Evolutionary conservation across 2,888 invertebrate genomes (phyloP), one percentile per base, ranked within the genome.

Genomic region (Acheta domesticus): DNA sequence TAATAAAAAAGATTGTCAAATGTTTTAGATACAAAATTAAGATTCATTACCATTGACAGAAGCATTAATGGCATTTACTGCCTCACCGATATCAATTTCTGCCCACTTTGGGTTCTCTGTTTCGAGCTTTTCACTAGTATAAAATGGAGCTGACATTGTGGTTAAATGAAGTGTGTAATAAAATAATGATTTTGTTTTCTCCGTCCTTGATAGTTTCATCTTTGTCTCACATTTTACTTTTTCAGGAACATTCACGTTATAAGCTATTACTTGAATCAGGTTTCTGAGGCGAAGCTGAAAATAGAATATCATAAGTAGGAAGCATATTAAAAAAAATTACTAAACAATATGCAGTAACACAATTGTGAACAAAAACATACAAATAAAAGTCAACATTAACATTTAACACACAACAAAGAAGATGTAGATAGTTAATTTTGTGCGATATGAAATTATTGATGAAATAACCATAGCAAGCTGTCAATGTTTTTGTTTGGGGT

Each of bases 161-260:
- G 94, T 93, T 83, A 92, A 89, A 85, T 96, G 96, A 36, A 96
- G 87, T 0, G 96, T 95, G 82, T 93, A 92, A 85, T 94, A 95
- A 85, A 93, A 92, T 83, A 91, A 91, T 48, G 75, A 48, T 74
- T 81, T 81, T 48, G 20, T 50, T 12, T 48, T 21, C 19, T 77
- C 73, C n/a, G 74, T 14, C 49, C 77, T 36, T 16, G 48, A 12
- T 48, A 50, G 48, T 11, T 77, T 19, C 11, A 23, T 73, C 12
- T 74, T 78, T 74, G 74, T 14, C 48, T 83, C 81, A 48, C 84
- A 84, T 75, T 85, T 83, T 79, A 14, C 12, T 20, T 77, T 78
- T 77, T 79, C 75, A 78, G 79, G 75, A 21, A 62, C 23, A 23
- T 78, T 79, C 74, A 91, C 87, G 86, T 93, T 93, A 84, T 91